Conservation (phyloP, 1,140 invertebrate species). For the Matsumurasca onukii region DNA sequence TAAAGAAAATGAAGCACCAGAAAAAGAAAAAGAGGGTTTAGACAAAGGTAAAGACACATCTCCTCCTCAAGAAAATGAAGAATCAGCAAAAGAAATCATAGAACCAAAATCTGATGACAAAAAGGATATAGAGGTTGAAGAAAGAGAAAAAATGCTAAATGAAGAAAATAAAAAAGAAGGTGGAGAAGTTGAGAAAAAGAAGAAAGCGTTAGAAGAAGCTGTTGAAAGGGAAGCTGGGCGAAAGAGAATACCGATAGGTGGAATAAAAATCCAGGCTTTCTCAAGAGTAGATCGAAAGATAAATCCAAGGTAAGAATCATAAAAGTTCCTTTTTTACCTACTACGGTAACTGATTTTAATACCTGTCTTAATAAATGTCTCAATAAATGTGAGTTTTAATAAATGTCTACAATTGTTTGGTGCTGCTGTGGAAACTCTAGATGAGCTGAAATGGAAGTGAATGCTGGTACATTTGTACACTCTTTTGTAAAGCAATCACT, state of each 20-base stretch:
- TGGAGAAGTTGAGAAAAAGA: slow-evolving; percentile 55
- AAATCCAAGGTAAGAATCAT: slow-evolving; percentile 64
- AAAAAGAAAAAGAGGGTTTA: no score
- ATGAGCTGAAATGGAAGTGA: no score
- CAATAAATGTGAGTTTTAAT: no score
- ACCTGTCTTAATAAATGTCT: no score
- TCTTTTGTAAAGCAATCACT: no score
- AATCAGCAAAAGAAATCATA: slow-evolving; percentile 18
- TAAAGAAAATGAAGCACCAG: slow-evolving; percentile 17
- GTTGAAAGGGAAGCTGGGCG: slow-evolving; percentile 71
- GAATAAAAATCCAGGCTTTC: slow-evolving; percentile 78
- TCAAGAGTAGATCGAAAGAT: slow-evolving; percentile 62
- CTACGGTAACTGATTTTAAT: no score
- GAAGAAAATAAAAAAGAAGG: slow-evolving; percentile 58
- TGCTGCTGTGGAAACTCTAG: no score
- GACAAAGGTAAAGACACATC: no score
- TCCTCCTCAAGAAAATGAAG: slow-evolving; percentile 3
- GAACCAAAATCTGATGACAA: slow-evolving; percentile 63
- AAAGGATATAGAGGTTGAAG: slow-evolving; percentile 68
- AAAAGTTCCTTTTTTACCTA: no score
- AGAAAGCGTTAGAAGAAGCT: slow-evolving; percentile 59
- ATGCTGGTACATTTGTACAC: no score
- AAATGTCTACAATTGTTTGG: no score
- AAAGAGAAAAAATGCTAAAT: slow-evolving; percentile 69
- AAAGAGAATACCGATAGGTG: slow-evolving; percentile 75